Percentiles rank a stretch among this genome's conserved stretches.
These are phyloP conservation scores for Tragelaphus imberbis DNA, from an alignment of 2,113 vertebrate species.

Conservation along the genomic window DNA sequence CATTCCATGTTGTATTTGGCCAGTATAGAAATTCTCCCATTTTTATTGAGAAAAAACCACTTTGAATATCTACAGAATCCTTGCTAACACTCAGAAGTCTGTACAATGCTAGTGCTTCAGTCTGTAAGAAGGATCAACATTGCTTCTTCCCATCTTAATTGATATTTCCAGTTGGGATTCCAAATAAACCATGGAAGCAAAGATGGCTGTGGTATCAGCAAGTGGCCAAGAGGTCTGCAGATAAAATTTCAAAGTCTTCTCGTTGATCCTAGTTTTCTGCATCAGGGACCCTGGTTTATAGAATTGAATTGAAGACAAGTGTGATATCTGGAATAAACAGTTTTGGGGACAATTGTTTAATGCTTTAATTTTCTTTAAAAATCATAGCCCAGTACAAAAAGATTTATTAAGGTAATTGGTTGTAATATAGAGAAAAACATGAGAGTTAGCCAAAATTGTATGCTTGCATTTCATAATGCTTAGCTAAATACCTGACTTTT, in stretches of 20 bases:
- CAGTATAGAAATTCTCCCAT: neutral
- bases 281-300: neutral
- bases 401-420: neutral
- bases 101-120: neutral
- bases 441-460: neutral
- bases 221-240: neutral
- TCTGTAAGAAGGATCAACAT: neutral
- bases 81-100: neutral
- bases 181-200: neutral
- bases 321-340: neutral
- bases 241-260: neutral
- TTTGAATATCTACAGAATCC: neutral
- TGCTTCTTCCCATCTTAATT: neutral
- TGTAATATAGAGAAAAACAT: neutral
- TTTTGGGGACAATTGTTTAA: neutral
- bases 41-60: neutral
- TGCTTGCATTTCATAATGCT: neutral
- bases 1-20: neutral
- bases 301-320: neutral
- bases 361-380: neutral
- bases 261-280: neutral
- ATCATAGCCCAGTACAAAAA: neutral
- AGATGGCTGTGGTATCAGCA: neutral
- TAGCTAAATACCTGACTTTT: neutral
- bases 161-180: neutral